phyloP scores from a whole-genome alignment of 2,888 invertebrate species.

The Hetaerina titia region DNA sequence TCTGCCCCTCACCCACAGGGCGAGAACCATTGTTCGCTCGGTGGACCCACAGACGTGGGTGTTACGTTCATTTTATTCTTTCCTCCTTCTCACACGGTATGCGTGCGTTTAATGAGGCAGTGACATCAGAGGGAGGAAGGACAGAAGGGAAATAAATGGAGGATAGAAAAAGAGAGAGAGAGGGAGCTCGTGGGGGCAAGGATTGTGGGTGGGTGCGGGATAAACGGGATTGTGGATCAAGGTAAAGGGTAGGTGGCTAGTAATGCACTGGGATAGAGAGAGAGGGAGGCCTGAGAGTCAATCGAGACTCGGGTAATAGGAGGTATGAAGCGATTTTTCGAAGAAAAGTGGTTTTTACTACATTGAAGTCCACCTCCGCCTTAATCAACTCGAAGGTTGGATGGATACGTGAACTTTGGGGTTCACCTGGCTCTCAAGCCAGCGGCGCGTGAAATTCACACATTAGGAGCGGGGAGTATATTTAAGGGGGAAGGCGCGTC shows the following conservation, averaged over 20 bases:
- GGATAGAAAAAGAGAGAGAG: neutral
- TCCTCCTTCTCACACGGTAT: constrained; percentile 23
- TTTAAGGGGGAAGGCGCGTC: too few species aligned
- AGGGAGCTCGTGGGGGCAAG: neutral
- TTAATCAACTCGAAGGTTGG: too few species aligned
- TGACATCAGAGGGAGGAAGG: constrained; percentile 36
- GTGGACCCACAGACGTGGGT: constrained; percentile 45
- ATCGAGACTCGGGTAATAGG: neutral
- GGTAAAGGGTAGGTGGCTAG: neutral
- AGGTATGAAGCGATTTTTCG: too few species aligned
- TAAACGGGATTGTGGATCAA: neutral
- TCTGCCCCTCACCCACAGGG: neutral
- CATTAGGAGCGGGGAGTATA: too few species aligned
- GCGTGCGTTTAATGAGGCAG: constrained; percentile 60
- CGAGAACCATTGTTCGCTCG: constrained; percentile 4
- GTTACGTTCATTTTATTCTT: constrained; percentile 38
- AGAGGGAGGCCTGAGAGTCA: neutral
- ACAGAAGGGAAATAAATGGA: neutral
- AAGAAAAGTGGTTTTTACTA: too few species aligned
- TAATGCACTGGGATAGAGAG: neutral
- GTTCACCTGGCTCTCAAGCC: too few species aligned
- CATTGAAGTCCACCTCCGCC: too few species aligned
- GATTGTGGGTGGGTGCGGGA: neutral
- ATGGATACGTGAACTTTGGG: too few species aligned
- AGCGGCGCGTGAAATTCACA: too few species aligned